Evolutionary conservation across 2,888 invertebrate species (phyloP).

Genomic region (Cistogaster globosa): DNA sequence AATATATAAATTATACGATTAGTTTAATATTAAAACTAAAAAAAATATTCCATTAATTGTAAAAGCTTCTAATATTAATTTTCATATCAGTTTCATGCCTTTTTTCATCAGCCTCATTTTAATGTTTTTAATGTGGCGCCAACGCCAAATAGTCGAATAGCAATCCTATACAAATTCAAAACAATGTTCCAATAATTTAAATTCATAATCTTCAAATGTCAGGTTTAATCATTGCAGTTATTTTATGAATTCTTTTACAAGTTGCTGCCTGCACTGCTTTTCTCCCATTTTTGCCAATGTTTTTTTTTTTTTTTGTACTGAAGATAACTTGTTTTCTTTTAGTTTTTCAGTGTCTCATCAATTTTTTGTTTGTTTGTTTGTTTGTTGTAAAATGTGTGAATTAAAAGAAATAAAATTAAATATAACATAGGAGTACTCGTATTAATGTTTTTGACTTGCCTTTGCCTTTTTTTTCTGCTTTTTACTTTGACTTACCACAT

Average conservation of each 20-base stretch:
- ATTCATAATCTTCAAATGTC: slow-evolving; percentile 70
- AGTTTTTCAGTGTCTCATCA: slow-evolving; percentile 38
- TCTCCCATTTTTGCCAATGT: neutral
- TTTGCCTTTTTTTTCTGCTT: slow-evolving; percentile 17
- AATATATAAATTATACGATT: slow-evolving; percentile 2
- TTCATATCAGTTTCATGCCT: slow-evolving; percentile 8
- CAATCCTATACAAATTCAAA: slow-evolving; percentile 63
- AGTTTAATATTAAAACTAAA: slow-evolving; percentile 23
- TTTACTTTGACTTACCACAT: slow-evolving; percentile 22
- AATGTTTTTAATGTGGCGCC: slow-evolving; percentile 59
- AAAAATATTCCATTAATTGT: slow-evolving; percentile 30
- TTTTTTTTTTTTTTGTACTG: neutral
- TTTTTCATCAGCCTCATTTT: slow-evolving; percentile 53
- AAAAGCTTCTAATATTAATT: neutral
- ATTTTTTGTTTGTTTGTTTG: slow-evolving; percentile 11
- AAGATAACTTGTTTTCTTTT: slow-evolving; percentile 4
- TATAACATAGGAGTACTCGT: neutral
- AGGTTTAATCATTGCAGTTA: slow-evolving; percentile 67
- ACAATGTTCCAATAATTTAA: slow-evolving; percentile 68
- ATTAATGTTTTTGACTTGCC: slow-evolving; percentile 13
- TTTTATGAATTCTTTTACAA: slow-evolving; percentile 31
- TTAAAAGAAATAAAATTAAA: slow-evolving; percentile 4
- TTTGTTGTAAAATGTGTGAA: slow-evolving; percentile 2
- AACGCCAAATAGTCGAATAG: slow-evolving; percentile 57
- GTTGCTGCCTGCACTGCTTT: neutral